phyloP scores from a whole-genome alignment of 2,113 vertebrate species.

The Cercopithecus mona region DNA sequence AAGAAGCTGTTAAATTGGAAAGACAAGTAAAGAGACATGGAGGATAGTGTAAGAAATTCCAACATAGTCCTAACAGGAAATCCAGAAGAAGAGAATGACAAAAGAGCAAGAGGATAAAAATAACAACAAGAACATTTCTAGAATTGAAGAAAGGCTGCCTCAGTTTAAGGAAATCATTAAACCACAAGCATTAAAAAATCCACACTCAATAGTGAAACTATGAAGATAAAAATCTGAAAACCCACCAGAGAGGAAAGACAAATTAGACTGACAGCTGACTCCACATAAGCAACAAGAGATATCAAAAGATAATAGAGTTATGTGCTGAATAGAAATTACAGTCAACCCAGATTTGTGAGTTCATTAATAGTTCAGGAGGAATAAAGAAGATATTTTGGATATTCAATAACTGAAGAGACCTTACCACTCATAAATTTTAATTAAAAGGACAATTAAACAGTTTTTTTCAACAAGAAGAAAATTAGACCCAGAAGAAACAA shows the following conservation, averaged over 20 bases:
- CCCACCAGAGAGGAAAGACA: neutral
- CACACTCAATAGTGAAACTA: neutral
- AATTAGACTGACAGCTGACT: neutral
- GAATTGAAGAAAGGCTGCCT: neutral
- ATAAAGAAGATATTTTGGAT: neutral
- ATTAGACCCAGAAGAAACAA: neutral
- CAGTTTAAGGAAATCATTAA: neutral
- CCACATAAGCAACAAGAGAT: neutral
- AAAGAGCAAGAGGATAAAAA: neutral
- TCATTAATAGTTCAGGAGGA: neutral
- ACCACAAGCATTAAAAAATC: neutral
- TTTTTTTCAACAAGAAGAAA: constrained; percentile 4
- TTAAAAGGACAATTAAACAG: neutral
- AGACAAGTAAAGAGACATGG: neutral
- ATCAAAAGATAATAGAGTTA: neutral
- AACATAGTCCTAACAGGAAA: neutral
- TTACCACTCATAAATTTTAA: neutral
- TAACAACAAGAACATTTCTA: neutral
- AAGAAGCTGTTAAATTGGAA: neutral
- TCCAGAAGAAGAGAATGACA: neutral
- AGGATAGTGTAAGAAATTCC: neutral
- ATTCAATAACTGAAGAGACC: neutral
- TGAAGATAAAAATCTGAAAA: neutral
- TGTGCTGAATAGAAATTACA: neutral
- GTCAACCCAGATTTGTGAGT: neutral